Base-by-base conservation (phyloP, 1,140 invertebrate species). In the Temnothorax curvispinosus region DNA sequence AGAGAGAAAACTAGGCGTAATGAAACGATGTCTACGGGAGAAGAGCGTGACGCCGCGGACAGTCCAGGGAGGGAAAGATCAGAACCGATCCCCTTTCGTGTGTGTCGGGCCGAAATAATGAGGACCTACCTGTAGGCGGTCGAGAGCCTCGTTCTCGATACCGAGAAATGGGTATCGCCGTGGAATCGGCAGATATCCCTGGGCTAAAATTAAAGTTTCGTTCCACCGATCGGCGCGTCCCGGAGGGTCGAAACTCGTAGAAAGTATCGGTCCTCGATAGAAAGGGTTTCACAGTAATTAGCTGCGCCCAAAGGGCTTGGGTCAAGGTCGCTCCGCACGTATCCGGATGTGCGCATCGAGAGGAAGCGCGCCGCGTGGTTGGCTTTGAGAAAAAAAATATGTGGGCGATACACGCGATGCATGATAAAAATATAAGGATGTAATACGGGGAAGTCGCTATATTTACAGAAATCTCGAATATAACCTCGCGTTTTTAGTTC, bases 1-100 rank as follows among this genome's bases (percentile, higher is more conserved):
- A 82, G 41, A 81, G 85, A 69, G 85, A 69, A 86, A 86, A 78
- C 44, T 52, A 85, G 60, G 60, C 60, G 81, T 87, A 87, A 84
- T 85, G 80, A 85, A 85, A 85, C 13, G 84, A 18, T 65, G 65
- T 84, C 60, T 85, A 72, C 64, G 60, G 27, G 27, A 58, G 35
- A 78, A 75, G 47, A 78, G 82, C 54, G 80, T 84, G 69, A 75
- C 81, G 67, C 38, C 38, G 62, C 58, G 21, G 58, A 7, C 74
- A 15, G 27, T 11, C 21, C 1, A 27, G 27, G 13, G 50, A 64
- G 3, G 9, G 52, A 50, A 56, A 86, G 41, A 7, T 56, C 56
- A 56, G 54, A 2, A 4, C 41, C 65, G 69, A 62, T 81, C 56
- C 62, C 56, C 62, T 62, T 69, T 62, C 65, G 54, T 35, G 62